Conservation (phyloP, 2,888 invertebrate genomes). For the Drosophila melanosoma region DNA sequence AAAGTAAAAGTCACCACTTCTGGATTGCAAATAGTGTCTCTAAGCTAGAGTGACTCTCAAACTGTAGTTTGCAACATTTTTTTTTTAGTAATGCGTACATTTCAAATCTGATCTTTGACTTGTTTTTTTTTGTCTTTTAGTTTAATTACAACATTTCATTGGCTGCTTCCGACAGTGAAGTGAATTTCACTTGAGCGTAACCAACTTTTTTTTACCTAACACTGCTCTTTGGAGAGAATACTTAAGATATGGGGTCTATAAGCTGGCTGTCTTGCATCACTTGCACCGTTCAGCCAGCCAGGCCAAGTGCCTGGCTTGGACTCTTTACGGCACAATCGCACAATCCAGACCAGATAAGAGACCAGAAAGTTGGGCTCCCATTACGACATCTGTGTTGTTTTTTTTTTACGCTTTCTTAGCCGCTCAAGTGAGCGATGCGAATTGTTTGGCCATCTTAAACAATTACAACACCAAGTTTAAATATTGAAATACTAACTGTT, state of each 20-base stretch:
- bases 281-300: not conserved
- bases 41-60: not conserved
- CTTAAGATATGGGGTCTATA: conserved; percentile 3
- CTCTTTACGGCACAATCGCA: conserved; percentile 37
- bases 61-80: not conserved
- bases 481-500: conserved; percentile 18
- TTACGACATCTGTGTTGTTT: conserved; percentile 4
- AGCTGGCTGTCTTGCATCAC: conserved; percentile 28
- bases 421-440: conserved; percentile 47
- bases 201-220: conserved; percentile 12
- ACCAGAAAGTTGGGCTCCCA: not conserved
- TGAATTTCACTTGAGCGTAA: conserved; percentile 34
- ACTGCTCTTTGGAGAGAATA: conserved; percentile 5
- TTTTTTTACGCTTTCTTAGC: conserved; percentile 67
- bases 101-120: conserved; percentile 4
- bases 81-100: not conserved
- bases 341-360: conserved; percentile 12
- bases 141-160: conserved; percentile 7
- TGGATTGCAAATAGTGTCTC: not conserved
- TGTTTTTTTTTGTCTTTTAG: not conserved
- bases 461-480: not conserved
- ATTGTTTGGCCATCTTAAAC: not conserved
- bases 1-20: not conserved
- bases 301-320: conserved; percentile 19
- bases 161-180: conserved; percentile 2